These are phyloP conservation scores for Cephus rjabovi DNA, from an alignment of 2,888 invertebrate species.

Conservation along the genomic window DNA sequence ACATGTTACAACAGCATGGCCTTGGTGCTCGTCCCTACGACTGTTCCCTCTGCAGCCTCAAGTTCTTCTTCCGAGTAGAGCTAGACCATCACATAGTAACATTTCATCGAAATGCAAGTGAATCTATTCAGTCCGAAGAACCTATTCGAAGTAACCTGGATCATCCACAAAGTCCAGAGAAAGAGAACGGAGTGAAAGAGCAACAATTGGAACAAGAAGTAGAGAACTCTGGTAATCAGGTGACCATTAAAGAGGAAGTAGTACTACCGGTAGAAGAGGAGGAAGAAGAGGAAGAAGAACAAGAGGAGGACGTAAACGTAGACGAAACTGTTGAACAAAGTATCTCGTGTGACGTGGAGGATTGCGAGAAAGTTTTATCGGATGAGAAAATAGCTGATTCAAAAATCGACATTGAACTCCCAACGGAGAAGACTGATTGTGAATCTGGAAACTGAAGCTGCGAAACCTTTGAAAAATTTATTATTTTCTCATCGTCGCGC, in stretches of 20 bases:
- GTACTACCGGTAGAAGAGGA: slow-evolving; percentile 13
- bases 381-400: neutral
- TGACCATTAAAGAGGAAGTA: neutral
- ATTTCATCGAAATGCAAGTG: slow-evolving; percentile 37
- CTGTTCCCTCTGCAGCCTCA: slow-evolving; percentile 84
- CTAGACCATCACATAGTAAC: slow-evolving; percentile 81
- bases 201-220: too few relatives aligned
- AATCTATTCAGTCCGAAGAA: slow-evolving; percentile 19
- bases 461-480: too few relatives aligned
- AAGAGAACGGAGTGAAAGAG: neutral
- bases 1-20: slow-evolving; percentile 84
- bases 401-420: too few relatives aligned
- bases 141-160: neutral
- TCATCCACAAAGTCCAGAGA: neutral
- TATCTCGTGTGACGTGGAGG: too few relatives aligned
- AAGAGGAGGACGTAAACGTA: slow-evolving; percentile 41
- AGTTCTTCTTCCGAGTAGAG: slow-evolving; percentile 92
- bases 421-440: too few relatives aligned
- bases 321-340: slow-evolving; percentile 36
- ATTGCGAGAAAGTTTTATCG: neutral
- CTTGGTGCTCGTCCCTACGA: slow-evolving; percentile 85
- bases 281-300: slow-evolving; percentile 15
- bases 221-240: neutral
- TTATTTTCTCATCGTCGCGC: too few relatives aligned
- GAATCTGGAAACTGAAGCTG: too few relatives aligned